Base-by-base conservation (phyloP, 2,113 vertebrate species). In the Charadrius vociferus region DNA sequence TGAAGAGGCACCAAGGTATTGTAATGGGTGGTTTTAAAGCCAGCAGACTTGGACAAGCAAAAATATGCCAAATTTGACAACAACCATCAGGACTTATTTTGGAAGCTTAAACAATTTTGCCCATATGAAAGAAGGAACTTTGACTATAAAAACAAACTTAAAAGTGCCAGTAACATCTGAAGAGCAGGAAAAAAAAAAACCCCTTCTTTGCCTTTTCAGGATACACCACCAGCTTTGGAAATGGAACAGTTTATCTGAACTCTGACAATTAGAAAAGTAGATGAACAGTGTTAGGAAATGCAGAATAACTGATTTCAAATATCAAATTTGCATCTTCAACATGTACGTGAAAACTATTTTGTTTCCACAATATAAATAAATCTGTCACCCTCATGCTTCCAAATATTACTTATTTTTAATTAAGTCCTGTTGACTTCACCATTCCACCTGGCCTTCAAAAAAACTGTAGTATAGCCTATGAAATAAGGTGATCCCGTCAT, bases 11-110 rank as follows among this genome's bases (percentile, higher is more conserved):
- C 11, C 89, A 20, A 23, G 70, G 56, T 13, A 50, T 47, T 11
- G 17, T 7, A 0, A 0, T 30, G 41, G 62, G 21, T 4, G 47
- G n/a, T 24, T 13, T 55, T 49, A 67, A 75, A 82, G 66, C 3
- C 18, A 70, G 77, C 62, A 41, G 30, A 17, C 37, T 34, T 59
- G 14, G 32, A 32, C 37, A 78, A 53, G 61, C 12, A 21, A 86
- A 80, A 73, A 83, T 1, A n/a, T 1, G 7, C 21, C 65, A 61
- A 15, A 24, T 50, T 45, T 47, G 41, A 86, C 47, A 88, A 91
- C 36, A 78, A 24, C 27, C 36, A 73, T 34, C 65, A 73, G 77
- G 12, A 6, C 16, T 10, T 70, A 27, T 47, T 91, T 27, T 80
- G 66, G 66, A 81, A 82, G 23, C 7, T 45, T 82, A 32, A 58